Evolutionary conservation across 2,113 vertebrate species (phyloP).

Genomic region (Brachypodius melanocephalos): DNA sequence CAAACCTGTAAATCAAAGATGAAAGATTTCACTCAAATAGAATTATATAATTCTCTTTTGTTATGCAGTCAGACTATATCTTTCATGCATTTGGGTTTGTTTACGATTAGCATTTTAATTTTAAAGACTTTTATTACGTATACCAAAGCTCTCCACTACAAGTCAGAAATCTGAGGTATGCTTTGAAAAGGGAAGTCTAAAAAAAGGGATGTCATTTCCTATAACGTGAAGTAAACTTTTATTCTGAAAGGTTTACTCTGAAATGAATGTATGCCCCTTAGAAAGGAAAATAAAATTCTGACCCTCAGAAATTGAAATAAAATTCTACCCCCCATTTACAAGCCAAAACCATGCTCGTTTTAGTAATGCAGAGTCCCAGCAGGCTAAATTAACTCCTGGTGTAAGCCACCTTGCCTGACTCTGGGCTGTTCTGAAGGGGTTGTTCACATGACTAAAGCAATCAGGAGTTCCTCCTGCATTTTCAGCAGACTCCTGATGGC

Average conservation of each 20-base stretch:
- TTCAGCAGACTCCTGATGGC: slow-evolving; percentile 29
- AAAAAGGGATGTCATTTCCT: slow-evolving; percentile 68
- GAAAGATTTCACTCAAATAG: slow-evolving; percentile 85
- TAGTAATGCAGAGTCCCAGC: slow-evolving; percentile 7
- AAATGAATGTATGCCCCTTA: slow-evolving; percentile 45
- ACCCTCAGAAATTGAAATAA: slow-evolving; percentile 56
- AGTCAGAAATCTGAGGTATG: slow-evolving; percentile 73
- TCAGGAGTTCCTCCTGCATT: slow-evolving; percentile 27
- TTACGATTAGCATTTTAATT: slow-evolving; percentile 82
- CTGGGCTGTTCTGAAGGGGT: not conserved
- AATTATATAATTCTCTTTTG: slow-evolving; percentile 84
- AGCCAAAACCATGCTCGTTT: slow-evolving; percentile 24
- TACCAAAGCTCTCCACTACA: slow-evolving; percentile 68
- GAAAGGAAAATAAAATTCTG: slow-evolving; percentile 62
- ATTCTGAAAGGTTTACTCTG: slow-evolving; percentile 61
- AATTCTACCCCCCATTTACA: slow-evolving; percentile 54
- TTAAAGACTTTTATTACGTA: slow-evolving; percentile 80
- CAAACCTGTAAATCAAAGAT: slow-evolving; percentile 84
- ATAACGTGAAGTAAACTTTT: slow-evolving; percentile 67
- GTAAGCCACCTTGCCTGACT: slow-evolving; percentile 34
- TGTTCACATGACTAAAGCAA: slow-evolving; percentile 32
- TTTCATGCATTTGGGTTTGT: slow-evolving; percentile 75
- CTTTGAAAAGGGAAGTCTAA: slow-evolving; percentile 75
- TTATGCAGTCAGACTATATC: slow-evolving; percentile 75
- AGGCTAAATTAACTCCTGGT: slow-evolving; percentile 47